These are phyloP conservation scores for Poeciliopsis gracilis DNA, from an alignment of 2,797 vertebrate species.

Conservation along the genomic window DNA sequence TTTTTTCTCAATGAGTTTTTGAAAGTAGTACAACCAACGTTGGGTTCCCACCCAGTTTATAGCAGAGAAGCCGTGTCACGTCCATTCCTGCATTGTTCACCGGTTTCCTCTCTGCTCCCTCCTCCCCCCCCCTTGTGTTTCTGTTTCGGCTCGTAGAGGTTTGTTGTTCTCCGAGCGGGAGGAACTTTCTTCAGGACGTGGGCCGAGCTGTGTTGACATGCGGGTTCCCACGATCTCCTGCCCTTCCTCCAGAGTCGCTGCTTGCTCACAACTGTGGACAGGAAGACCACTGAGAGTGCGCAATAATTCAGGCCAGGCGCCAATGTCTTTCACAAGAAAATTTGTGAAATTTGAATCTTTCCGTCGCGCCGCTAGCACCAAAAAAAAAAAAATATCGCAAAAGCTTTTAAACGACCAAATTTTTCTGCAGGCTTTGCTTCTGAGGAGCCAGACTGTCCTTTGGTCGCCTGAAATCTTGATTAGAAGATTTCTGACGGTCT, in stretches of 20 bases:
- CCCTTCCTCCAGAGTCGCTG: slow-evolving; percentile 73
- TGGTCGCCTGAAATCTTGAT: not conserved
- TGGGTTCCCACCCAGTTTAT: slow-evolving; percentile 67
- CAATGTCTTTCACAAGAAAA: slow-evolving; percentile 50
- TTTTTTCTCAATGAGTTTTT: slow-evolving; percentile 6
- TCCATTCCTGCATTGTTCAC: slow-evolving; percentile 79
- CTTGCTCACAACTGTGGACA: slow-evolving; percentile 61
- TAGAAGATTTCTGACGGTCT: not conserved
- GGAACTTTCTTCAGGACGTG: slow-evolving; percentile 58
- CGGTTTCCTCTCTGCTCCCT: slow-evolving; percentile 67
- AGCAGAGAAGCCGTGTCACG: slow-evolving; percentile 48
- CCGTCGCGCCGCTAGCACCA: too few species aligned
- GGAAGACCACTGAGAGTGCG: slow-evolving; percentile 60
- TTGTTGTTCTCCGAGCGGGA: slow-evolving; percentile 64
- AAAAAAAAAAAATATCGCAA: not conserved
- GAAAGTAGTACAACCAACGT: slow-evolving; percentile 24
- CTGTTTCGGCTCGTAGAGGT: slow-evolving; percentile 47
- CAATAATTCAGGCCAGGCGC: slow-evolving; percentile 48
- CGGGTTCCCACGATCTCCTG: slow-evolving; percentile 82
- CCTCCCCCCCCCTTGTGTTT: not conserved
- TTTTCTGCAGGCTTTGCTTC: not conserved
- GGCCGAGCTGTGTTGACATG: slow-evolving; percentile 43
- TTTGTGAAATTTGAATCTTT: slow-evolving; percentile 7
- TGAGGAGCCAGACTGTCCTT: not conserved
- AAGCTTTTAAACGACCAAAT: not conserved